phyloP scores from a whole-genome alignment of 2,113 vertebrate species.

The Myotis davidii region DNA sequence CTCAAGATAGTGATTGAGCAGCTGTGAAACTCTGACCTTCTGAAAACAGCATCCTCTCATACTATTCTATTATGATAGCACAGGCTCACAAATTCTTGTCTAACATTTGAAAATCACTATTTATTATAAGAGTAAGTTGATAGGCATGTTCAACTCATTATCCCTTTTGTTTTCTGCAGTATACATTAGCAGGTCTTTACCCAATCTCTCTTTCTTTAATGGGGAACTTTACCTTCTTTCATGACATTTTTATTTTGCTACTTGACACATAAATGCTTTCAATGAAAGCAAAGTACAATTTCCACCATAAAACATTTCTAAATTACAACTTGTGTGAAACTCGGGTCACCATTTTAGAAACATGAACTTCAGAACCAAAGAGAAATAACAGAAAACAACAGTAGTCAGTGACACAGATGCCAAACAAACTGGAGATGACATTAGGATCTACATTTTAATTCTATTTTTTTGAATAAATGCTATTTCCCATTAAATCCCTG shows the following conservation, averaged over 20 bases:
- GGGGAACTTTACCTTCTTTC: slow-evolving; percentile 63
- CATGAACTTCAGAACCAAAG: slow-evolving; percentile 62
- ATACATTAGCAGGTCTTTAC: slow-evolving; percentile 50
- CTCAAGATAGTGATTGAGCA: slow-evolving; percentile 47
- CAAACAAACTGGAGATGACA: slow-evolving; percentile 43
- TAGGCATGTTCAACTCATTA: slow-evolving; percentile 20
- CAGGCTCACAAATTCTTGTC: not conserved
- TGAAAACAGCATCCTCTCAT: slow-evolving; percentile 22
- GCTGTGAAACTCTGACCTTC: slow-evolving; percentile 64
- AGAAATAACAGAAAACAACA: slow-evolving; percentile 62
- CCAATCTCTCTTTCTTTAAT: slow-evolving; percentile 54
- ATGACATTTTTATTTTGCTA: slow-evolving; percentile 67
- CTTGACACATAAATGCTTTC: slow-evolving; percentile 59
- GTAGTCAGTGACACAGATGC: slow-evolving; percentile 39
- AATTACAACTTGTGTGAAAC: slow-evolving; percentile 69
- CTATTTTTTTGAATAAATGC: slow-evolving; percentile 37
- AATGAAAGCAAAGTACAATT: slow-evolving; percentile 65
- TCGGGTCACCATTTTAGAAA: slow-evolving; percentile 38
- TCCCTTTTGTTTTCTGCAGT: slow-evolving; percentile 60
- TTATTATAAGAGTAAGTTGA: slow-evolving; percentile 40
- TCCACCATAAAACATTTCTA: slow-evolving; percentile 63
- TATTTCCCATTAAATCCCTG: slow-evolving; percentile 27
- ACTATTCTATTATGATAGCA: slow-evolving; percentile 21
- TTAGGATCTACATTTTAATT: slow-evolving; percentile 53
- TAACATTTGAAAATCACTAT: slow-evolving; percentile 48